Evolutionary conservation across 2,113 vertebrate genomes (phyloP).

Genomic region (Clarias macrocephalus): DNA sequence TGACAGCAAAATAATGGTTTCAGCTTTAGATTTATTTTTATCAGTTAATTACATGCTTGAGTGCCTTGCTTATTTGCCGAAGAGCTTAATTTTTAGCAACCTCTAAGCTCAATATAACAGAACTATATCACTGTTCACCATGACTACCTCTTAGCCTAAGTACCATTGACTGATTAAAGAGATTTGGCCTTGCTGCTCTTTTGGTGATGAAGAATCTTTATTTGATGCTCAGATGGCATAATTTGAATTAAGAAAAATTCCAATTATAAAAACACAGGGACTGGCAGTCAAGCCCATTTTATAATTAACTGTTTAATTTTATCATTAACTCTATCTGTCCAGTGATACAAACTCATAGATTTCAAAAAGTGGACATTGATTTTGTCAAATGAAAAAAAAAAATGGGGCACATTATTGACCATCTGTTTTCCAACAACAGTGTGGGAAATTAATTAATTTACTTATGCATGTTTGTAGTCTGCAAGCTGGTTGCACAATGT

Average conservation of each 20-base stretch:
- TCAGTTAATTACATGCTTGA: not conserved
- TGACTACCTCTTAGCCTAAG: not conserved
- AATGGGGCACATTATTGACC: not conserved
- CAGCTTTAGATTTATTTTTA: not conserved
- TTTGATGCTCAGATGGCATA: slow-evolving; percentile 46
- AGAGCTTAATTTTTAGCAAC: not conserved
- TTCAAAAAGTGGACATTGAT: not conserved
- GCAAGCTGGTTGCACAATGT: not conserved
- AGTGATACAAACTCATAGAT: not conserved
- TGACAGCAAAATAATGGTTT: not conserved
- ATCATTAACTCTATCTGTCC: not conserved
- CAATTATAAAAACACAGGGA: not conserved
- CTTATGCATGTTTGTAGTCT: not conserved
- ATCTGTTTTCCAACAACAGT: not conserved
- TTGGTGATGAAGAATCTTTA: not conserved
- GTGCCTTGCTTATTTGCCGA: not conserved
- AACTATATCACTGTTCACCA: not conserved
- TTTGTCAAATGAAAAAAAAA: not conserved
- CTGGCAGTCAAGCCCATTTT: not conserved
- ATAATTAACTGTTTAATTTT: not conserved
- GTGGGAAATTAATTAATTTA: not conserved
- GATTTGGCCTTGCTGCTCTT: slow-evolving; percentile 24
- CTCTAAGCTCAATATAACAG: not conserved
- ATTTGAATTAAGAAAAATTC: slow-evolving; percentile 45
- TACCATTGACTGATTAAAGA: slow-evolving; percentile 28